A percentile compares a stretch with the other conserved stretches of the same genome.
Conservation (phyloP, 2,888 invertebrate genomes). For the Drosophila kanekoi region DNA sequence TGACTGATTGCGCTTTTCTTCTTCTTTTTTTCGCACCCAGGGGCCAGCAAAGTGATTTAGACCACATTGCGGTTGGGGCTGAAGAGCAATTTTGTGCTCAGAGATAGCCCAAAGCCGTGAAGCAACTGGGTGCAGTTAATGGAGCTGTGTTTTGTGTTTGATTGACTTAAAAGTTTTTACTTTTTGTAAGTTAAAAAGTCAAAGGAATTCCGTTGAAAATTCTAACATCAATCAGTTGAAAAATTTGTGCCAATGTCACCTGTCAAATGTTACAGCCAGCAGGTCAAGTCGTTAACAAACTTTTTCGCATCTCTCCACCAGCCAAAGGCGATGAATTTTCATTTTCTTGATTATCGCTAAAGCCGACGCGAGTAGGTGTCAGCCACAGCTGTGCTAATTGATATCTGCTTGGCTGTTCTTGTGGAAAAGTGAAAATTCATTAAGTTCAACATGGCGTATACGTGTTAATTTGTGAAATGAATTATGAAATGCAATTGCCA, state of each 20-base stretch:
- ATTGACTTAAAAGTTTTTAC: slow-evolving; percentile 7
- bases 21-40: slow-evolving; percentile 10
- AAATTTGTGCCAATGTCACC: slow-evolving; percentile 23
- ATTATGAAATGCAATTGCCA: slow-evolving; percentile 47
- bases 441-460: slow-evolving; percentile 42
- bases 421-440: slow-evolving; percentile 27
- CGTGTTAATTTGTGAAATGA: slow-evolving; percentile 55
- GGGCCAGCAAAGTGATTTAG: slow-evolving; percentile 30
- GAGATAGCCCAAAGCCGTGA: neutral
- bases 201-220: neutral
- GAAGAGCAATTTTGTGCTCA: neutral
- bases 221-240: slow-evolving; percentile 23
- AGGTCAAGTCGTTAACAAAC: slow-evolving; percentile 15
- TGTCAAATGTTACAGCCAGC: slow-evolving; percentile 31
- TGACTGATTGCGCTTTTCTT: slow-evolving; percentile 63
- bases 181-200: neutral
- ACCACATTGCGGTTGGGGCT: slow-evolving; percentile 38
- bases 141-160: neutral
- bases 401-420: slow-evolving; percentile 38
- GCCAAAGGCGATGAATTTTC: slow-evolving; percentile 26
- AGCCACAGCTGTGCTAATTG: slow-evolving; percentile 60
- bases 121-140: slow-evolving; percentile 6
- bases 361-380: slow-evolving; percentile 18
- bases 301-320: slow-evolving; percentile 2
- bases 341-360: slow-evolving; percentile 6